phyloP scores from a whole-genome alignment of 2,113 vertebrate species.

The Taurulus bubalis region DNA sequence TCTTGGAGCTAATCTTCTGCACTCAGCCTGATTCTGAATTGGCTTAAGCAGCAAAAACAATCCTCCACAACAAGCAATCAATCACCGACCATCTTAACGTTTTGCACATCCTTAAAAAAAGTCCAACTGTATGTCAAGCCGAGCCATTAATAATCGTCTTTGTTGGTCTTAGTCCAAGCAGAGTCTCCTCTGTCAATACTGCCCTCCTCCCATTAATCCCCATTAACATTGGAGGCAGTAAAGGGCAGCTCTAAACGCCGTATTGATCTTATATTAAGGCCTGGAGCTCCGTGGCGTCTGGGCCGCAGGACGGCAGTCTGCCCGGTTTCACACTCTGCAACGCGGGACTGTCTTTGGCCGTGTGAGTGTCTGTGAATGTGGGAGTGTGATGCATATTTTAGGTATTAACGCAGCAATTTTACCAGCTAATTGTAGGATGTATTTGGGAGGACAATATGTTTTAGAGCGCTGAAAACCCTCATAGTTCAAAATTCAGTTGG shows the following conservation, averaged over 20 bases:
- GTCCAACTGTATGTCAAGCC: slow-evolving; percentile 15
- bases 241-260: slow-evolving; percentile 76
- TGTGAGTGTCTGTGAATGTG: slow-evolving; percentile 49
- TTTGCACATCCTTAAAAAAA: slow-evolving; percentile 28
- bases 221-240: slow-evolving; percentile 70
- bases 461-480: not conserved
- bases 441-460: slow-evolving; percentile 38
- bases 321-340: slow-evolving; percentile 58
- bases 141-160: slow-evolving; percentile 61
- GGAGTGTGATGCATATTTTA: slow-evolving; percentile 57
- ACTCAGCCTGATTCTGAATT: slow-evolving; percentile 43
- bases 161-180: slow-evolving; percentile 45
- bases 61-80: slow-evolving; percentile 33
- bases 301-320: slow-evolving; percentile 62
- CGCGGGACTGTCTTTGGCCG: slow-evolving; percentile 39
- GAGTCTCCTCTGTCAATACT: slow-evolving; percentile 60
- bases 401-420: slow-evolving; percentile 29
- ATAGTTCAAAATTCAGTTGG: not conserved
- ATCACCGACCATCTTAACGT: not conserved
- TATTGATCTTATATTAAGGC: slow-evolving; percentile 83
- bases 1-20: slow-evolving; percentile 16
- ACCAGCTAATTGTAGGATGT: slow-evolving; percentile 30
- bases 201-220: slow-evolving; percentile 74
- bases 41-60: slow-evolving; percentile 41
- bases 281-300: slow-evolving; percentile 70